Conservation (phyloP, 2,888 invertebrate species). For the Heliconius aoede region DNA sequence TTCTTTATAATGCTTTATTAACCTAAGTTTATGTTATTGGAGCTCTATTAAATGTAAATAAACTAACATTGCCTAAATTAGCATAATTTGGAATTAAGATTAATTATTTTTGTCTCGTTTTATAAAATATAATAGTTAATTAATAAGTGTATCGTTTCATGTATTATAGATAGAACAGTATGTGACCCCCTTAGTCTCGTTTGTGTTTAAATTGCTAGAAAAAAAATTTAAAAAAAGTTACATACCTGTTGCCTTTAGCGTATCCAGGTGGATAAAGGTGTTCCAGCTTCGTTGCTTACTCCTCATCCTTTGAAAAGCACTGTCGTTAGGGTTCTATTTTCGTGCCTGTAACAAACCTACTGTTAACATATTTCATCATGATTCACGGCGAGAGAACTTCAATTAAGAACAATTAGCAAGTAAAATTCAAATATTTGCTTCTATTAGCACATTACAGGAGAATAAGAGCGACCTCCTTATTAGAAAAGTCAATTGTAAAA, state of each 20-base stretch:
- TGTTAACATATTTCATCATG: slow-evolving; percentile 35
- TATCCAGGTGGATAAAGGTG: slow-evolving; percentile 70
- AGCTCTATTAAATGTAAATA: not conserved
- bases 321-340: slow-evolving; percentile 46
- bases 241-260: slow-evolving; percentile 73
- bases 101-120: not conserved
- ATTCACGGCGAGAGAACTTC: slow-evolving; percentile 48
- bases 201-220: not conserved
- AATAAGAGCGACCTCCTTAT: slow-evolving; percentile 78
- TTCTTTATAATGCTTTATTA: not conserved
- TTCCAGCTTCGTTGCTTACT: slow-evolving; percentile 76
- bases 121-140: no score
- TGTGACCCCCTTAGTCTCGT: no score
- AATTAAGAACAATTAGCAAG: slow-evolving; percentile 67
- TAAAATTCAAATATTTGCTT: slow-evolving; percentile 60
- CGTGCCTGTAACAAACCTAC: slow-evolving; percentile 31
- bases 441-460: slow-evolving; percentile 70
- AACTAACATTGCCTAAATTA: not conserved
- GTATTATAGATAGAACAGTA: no score
- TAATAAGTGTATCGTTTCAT: no score
- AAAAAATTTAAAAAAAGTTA: not conserved
- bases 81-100: not conserved
- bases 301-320: slow-evolving; percentile 80
- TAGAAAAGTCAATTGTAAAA: slow-evolving; percentile 79
- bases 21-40: not conserved